phyloP scores from a whole-genome alignment of 2,113 vertebrate species.

The Siniperca knerii region DNA sequence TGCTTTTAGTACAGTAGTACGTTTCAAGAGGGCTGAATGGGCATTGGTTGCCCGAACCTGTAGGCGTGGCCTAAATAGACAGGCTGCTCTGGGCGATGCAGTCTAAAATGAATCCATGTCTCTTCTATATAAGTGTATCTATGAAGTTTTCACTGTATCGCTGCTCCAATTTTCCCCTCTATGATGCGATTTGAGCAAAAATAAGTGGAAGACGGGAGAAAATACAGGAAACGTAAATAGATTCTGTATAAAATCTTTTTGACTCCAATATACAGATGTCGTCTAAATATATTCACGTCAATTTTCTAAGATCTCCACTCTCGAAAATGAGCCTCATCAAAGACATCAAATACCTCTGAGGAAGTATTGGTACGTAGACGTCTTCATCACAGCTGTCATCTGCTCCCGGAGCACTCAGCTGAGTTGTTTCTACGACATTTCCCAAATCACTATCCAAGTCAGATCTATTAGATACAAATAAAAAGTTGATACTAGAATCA shows the following conservation, averaged over 20 bases:
- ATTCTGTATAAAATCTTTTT: background rate
- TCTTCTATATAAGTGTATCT: background rate
- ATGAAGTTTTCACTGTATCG: background rate
- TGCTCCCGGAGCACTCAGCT: background rate
- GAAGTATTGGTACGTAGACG: conserved; percentile 11
- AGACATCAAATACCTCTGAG: background rate
- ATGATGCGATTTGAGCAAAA: background rate
- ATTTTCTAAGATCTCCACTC: background rate
- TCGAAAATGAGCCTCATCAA: background rate
- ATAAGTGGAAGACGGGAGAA: background rate
- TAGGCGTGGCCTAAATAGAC: background rate
- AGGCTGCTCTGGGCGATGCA: background rate
- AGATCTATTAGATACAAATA: conserved; percentile 3
- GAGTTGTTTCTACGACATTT: background rate
- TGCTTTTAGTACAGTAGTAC: background rate
- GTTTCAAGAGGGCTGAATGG: background rate
- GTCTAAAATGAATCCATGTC: background rate
- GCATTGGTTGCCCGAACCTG: background rate
- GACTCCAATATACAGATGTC: background rate
- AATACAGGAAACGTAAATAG: background rate
- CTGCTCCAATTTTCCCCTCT: background rate
- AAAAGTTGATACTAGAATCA: background rate
- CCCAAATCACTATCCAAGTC: background rate
- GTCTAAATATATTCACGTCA: background rate
- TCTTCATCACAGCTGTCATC: conserved; percentile 19